Evolutionary conservation across 92 coral and sea anemone genomes (phyloP).

Genomic region (Heliopora coerulea): DNA sequence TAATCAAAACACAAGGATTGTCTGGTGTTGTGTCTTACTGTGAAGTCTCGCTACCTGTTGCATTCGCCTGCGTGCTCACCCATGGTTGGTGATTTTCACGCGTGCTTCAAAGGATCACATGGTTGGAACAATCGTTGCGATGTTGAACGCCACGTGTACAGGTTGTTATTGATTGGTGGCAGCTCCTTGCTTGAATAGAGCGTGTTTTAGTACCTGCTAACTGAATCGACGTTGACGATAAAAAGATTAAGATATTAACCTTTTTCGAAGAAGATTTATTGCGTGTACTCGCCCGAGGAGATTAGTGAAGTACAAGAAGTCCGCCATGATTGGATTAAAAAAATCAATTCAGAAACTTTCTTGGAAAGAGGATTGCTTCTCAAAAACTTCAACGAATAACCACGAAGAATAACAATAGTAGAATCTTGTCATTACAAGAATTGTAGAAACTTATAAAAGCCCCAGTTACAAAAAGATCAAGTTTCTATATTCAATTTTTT

Average conservation of each 20-base stretch:
- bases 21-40: conserved; percentile 27
- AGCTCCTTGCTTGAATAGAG: conserved; percentile 22
- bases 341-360: too few species aligned
- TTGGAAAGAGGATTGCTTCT: too few species aligned
- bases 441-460: too few species aligned
- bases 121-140: background rate
- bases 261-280: background rate
- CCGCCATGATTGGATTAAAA: too few species aligned
- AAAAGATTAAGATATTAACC: background rate
- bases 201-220: conserved; percentile 17
- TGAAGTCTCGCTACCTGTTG: conserved; percentile 31
- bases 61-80: conserved; percentile 5
- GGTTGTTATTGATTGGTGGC: background rate
- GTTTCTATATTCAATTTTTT: too few species aligned
- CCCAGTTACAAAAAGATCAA: too few species aligned
- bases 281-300: too few species aligned
- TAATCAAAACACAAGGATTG: conserved; percentile 20
- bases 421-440: too few species aligned
- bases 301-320: too few species aligned
- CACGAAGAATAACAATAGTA: too few species aligned
- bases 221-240: background rate
- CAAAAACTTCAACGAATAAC: too few species aligned
- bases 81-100: conserved; percentile 10
- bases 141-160: conserved; percentile 24
- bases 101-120: conserved; percentile 19